Percentiles rank a stretch among this genome's conserved stretches.
These are phyloP conservation scores for Noctilio leporinus DNA, from an alignment of 2,113 vertebrate genomes.

Conservation along the genomic window DNA sequence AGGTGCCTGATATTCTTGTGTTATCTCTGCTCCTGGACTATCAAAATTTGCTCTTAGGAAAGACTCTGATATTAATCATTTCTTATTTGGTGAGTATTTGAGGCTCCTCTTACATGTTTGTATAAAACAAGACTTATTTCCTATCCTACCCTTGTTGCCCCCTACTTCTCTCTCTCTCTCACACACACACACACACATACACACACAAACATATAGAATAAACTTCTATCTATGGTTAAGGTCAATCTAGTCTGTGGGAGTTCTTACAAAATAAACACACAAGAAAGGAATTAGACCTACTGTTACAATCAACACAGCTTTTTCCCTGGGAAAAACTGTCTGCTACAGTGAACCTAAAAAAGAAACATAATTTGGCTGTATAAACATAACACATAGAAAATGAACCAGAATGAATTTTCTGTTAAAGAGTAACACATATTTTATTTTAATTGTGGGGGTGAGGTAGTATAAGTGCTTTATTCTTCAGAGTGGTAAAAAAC, in stretches of 20 bases:
- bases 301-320: not conserved
- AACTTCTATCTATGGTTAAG: conserved; percentile 2
- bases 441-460: not conserved
- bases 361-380: not conserved
- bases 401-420: conserved; percentile 16
- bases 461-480: not conserved
- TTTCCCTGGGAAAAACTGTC: conserved; percentile 37
- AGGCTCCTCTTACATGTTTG: conserved; percentile 9
- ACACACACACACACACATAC: not conserved
- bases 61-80: not conserved
- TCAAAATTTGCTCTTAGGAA: conserved; percentile 11
- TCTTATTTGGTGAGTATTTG: not conserved
- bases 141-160: not conserved
- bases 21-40: not conserved
- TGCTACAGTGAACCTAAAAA: not conserved
- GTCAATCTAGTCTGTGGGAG: not conserved
- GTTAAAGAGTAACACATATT: conserved; percentile 8
- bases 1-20: not conserved
- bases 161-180: not conserved
- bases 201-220: not conserved
- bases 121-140: not conserved
- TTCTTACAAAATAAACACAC: conserved; percentile 40
- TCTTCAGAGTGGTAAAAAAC: not conserved
- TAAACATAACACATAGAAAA: conserved; percentile 16
- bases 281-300: conserved; percentile 28